phyloP scores from a whole-genome alignment of 2,797 vertebrate genomes.

The Nannoperca australis region DNA sequence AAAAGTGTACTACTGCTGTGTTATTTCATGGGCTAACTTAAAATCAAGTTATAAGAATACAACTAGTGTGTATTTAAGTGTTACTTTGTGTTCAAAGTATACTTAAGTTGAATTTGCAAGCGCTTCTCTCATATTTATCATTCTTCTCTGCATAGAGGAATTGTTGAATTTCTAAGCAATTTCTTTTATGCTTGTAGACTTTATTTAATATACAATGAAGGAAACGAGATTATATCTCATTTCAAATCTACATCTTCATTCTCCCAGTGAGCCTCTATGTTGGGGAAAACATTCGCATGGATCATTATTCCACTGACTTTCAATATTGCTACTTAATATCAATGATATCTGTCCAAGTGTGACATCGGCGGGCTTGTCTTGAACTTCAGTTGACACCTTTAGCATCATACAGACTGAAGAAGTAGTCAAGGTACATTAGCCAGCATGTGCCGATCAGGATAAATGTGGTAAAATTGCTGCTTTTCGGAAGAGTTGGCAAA shows the following conservation, averaged over 20 bases:
- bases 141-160: background rate
- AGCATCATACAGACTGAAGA: slow-evolving; percentile 3
- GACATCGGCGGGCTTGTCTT: background rate
- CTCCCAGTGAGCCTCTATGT: background rate
- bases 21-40: background rate
- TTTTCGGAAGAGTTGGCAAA: background rate
- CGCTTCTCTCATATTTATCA: background rate
- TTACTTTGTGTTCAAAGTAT: background rate
- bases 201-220: background rate
- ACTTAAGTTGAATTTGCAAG: background rate
- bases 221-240: background rate
- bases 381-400: background rate
- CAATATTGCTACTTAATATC: background rate
- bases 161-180: background rate
- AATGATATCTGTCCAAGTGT: background rate
- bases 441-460: background rate
- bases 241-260: background rate
- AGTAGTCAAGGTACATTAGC: background rate
- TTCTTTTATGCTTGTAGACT: background rate
- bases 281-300: background rate
- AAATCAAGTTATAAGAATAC: background rate
- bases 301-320: background rate
- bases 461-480: background rate
- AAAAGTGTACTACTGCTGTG: background rate
- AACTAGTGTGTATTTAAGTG: background rate